Base-by-base conservation (phyloP, 2,113 vertebrate species). In the Capreolus pygargus region DNA sequence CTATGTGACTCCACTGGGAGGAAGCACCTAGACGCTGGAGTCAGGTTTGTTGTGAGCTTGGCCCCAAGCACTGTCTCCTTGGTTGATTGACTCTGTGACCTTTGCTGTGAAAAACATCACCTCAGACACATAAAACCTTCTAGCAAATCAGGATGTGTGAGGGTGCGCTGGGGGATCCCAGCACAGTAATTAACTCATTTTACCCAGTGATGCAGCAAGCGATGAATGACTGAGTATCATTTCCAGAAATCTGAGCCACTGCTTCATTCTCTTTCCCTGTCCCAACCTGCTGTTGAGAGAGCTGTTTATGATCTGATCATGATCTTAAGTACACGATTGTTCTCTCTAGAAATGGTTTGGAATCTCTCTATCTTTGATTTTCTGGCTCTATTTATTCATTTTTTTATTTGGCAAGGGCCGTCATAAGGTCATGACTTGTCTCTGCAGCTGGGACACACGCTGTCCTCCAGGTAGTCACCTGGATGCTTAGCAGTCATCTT, bases 1-100 rank as follows among this genome's bases (percentile, higher is more conserved):
- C 39, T 1, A 0, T 3, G 21, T 21, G 14, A 2, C 27, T 6
- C 6, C 8, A 7, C 50, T 36, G 21, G 21, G 12, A 61, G 11
- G 30, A 11, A 17, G 19, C 21, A 4, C 36, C 23, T 47, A 47
- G 61, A 1, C 3, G 3, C 33, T 36, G 6, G 52, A 27, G 39
- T 12, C 27, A 11, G 33, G 8, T 16, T 54, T 60, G 50, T 58
- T 16, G 7, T 19, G 27, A 45, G 21, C 2, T 36, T 36, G 21
- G 54, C 5, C 74, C 30, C 12, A 8, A 9, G 19, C 19, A 17
- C 19, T 2, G 33, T 25, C 33, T 23, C 91, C 13, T 43, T 33
- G 39, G 16, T 21, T 4, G 17, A 25, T 1, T 30, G 25, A 39
- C 47, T 78, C 33, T 43, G 6, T 33, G 33, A 17, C 10, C 14